Evolutionary conservation across 2,113 vertebrate genomes (phyloP).

Genomic region (Okapia johnstoni): DNA sequence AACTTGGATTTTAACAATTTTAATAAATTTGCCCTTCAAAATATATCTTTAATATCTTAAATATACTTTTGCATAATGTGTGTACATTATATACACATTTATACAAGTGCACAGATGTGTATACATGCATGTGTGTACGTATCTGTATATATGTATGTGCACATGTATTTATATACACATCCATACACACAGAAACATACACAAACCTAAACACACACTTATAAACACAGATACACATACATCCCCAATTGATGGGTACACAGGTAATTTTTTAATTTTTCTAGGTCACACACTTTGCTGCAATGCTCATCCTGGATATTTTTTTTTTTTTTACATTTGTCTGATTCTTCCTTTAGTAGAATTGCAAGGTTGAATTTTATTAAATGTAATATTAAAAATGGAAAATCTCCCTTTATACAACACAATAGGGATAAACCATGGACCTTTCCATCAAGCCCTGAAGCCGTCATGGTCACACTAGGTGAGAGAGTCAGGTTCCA

Average conservation of each 20-base stretch:
- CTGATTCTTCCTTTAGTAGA: not conserved
- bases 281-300: not conserved
- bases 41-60: not conserved
- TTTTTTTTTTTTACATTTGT: not conserved
- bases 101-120: not conserved
- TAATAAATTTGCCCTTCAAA: not conserved
- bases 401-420: not conserved
- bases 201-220: not conserved
- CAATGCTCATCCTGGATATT: not conserved
- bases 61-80: not conserved
- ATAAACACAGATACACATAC: not conserved
- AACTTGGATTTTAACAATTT: not conserved
- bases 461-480: not conserved
- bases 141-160: not conserved
- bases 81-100: not conserved
- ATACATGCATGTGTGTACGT: not conserved
- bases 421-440: slow-evolving; percentile 21
- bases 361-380: not conserved
- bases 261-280: not conserved
- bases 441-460: slow-evolving; percentile 43
- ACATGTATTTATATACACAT: not conserved
- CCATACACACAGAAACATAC: too few species aligned
- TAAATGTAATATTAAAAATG: not conserved
- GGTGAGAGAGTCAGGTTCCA: not conserved
- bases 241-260: not conserved